Evolutionary conservation across 2,113 vertebrate species (phyloP).

Genomic region (Myrmophylax atrothorax): DNA sequence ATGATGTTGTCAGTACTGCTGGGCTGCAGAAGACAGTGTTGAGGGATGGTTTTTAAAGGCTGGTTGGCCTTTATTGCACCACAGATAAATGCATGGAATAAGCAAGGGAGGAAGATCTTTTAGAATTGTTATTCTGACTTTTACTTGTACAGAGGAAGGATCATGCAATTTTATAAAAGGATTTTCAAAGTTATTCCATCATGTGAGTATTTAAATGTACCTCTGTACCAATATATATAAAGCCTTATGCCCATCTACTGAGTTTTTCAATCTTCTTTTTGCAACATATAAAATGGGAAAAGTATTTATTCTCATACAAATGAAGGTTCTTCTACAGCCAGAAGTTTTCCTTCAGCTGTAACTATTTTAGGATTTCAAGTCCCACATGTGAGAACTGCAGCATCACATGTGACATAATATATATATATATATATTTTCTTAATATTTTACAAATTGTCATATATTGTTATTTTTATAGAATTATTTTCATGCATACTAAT

Average conservation of each 20-base stretch:
- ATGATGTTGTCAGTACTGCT: rapidly evolving
- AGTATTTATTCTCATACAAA: not conserved
- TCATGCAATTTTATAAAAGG: not conserved
- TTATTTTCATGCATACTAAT: not conserved
- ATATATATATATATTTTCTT: not conserved
- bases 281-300: not conserved
- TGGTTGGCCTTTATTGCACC: not conserved
- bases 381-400: not conserved
- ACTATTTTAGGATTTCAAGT: not conserved
- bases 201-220: not conserved
- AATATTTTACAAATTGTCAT: not conserved
- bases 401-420: not conserved
- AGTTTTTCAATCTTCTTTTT: not conserved
- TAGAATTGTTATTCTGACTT: not conserved
- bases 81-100: not conserved
- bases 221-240: not conserved
- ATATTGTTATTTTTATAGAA: not conserved
- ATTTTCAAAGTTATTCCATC: not conserved
- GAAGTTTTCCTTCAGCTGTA: not conserved
- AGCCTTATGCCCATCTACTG: not conserved
- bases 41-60: not conserved
- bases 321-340: not conserved
- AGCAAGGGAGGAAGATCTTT: not conserved
- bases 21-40: not conserved
- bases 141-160: not conserved